Percentiles rank a stretch among this genome's conserved stretches.
phyloP scores from a whole-genome alignment of 2,797 vertebrate genomes.

The Gila robusta region DNA sequence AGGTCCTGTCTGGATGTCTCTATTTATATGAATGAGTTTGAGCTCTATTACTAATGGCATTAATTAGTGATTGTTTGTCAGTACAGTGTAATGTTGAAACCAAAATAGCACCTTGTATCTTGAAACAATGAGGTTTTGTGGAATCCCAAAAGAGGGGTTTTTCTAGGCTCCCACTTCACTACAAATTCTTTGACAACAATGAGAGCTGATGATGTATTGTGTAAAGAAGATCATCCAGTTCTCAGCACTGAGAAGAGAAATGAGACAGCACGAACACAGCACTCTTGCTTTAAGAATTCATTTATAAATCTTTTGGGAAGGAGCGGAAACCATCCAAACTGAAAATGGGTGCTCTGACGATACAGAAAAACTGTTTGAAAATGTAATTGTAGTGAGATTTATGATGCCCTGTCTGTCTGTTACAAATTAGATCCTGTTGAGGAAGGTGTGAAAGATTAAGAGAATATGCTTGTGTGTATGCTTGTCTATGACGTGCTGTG shows the following conservation, averaged over 20 bases:
- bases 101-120: neutral
- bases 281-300: conserved; percentile 1
- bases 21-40: neutral
- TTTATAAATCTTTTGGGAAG: conserved; percentile 27
- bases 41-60: neutral
- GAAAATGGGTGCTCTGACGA: conserved; percentile 18
- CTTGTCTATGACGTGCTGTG: neutral
- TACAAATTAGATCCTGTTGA: conserved; percentile 5
- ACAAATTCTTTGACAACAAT: neutral
- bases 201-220: neutral
- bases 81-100: neutral
- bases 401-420: conserved; percentile 24
- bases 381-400: neutral
- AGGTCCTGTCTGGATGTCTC: neutral
- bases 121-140: conserved; percentile 20
- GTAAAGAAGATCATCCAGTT: neutral
- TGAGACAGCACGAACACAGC: conserved; percentile 20
- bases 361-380: neutral
- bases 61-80: neutral
- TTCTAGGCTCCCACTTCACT: conserved; percentile 2
- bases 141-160: neutral
- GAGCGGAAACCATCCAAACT: neutral
- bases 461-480: neutral
- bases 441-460: conserved; percentile 47
- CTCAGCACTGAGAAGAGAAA: neutral